Base-by-base conservation (phyloP, 1,140 invertebrate species). In the Cyclargus thomasi region DNA sequence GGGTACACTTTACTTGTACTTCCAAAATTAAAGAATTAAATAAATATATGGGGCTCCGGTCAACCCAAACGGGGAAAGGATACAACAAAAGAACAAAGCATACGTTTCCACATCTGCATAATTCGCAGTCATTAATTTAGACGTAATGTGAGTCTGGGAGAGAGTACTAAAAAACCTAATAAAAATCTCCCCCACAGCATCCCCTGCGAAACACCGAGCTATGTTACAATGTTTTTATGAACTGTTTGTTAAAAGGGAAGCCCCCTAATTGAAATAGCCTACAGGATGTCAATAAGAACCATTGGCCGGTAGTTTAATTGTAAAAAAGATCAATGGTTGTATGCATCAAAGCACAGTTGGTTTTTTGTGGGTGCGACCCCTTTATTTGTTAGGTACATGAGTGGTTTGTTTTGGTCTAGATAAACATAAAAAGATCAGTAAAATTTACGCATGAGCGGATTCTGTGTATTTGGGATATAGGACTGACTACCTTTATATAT, bases 191-290 rank as follows among this genome's bases (percentile, higher is more conserved):
- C 39, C 39, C 14, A 1, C 39, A 0, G 39, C 2, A 14, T 47
- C 14, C 39, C 29, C 39, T 47, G 39, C 14, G 14, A 47, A 47
- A 47, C 10, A 47, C 39, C 14, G 39, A 14, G 39, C 39, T 1
- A 16, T 47, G 39, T 47, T 47, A 47, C 39, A 47, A 47, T 47
- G 39, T 47, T 47, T 47, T 47, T 47, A 47, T 47, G 39, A 47
- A 47, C 39, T 47, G 39, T 47, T 47, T 47, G 39, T 47, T 47
- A 47, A 47, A 47, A 47, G 14, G 39, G 39, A 16, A 47, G 39
- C 39, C 10, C 39, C 39, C 39, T 47, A 47, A 47, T 47, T 47
- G 39, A 47, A 47, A 47, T 47, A 47, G 39, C 39, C 39, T 16
- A 47, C 39, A 47, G 39, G 39, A 47, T 47, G 39, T 47, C 39